These are phyloP conservation scores for Ochropacha duplaris DNA, from an alignment of 2,888 invertebrate genomes.

Conservation along the genomic window DNA sequence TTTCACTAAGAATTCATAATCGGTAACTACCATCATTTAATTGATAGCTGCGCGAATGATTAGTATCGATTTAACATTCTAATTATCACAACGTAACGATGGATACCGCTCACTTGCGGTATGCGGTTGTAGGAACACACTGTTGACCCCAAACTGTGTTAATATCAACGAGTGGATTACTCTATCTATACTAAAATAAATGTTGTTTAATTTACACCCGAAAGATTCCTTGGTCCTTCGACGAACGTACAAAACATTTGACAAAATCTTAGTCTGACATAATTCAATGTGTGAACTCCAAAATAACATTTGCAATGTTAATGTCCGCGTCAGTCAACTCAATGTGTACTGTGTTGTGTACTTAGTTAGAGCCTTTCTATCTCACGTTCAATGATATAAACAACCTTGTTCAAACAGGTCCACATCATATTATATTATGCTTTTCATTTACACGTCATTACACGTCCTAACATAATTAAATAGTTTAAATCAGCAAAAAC, in stretches of 20 bases:
- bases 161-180: background rate
- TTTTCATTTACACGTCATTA: background rate
- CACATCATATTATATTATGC: background rate
- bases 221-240: background rate
- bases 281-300: background rate
- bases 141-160: background rate
- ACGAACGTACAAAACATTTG: background rate
- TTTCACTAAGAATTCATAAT: background rate
- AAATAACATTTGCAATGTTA: conserved; percentile 1
- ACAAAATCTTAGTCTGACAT: background rate
- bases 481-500: no score
- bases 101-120: background rate
- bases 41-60: background rate
- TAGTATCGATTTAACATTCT: background rate
- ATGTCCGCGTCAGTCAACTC: background rate
- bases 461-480: background rate
- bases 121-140: background rate
- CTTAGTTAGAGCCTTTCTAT: conserved; percentile 3
- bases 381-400: conserved; percentile 3
- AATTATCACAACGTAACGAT: background rate
- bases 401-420: conserved; percentile 2
- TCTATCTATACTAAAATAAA: no score
- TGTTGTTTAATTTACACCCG: no score
- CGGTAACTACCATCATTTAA: background rate
- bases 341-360: background rate